Base-by-base conservation (phyloP, 2,888 invertebrate species). In the Prostheceraeus crozeri region DNA sequence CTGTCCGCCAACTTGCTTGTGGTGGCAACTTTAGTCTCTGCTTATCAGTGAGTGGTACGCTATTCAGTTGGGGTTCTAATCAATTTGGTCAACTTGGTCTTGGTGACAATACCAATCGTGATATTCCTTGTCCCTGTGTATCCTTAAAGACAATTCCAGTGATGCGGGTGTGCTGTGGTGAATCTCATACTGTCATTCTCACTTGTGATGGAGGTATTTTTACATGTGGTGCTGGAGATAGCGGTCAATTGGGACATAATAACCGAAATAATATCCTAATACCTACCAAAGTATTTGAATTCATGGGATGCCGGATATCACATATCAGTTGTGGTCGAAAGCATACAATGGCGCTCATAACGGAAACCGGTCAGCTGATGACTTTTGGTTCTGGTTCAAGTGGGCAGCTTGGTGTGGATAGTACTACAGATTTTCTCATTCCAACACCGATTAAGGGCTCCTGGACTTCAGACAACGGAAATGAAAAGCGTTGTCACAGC, bases 191-290 rank as follows among this genome's bases (percentile, higher is more conserved):
- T 0, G 86, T 85, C 3, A 90, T 89, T 71, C 79, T 96, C n/a
- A 94, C 94, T 1, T 67, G 81, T 74, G 90, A 91, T 70, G 96
- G 93, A 8, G 90, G 91, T 1, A 87, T 94, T 2, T 89, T 93
- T 68, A 88, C 90, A 0, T 93, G 89, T 76, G 93, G 93, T 1
- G 84, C 85, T 40, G 89, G 90, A 27, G n/a, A 25, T n/a, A 87
- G 85, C 73, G 93, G 94, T 0, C 93, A 94, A 75, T 81, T 93
- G 25, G 93, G 93, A 0, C 91, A 93, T 72, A 87, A 87, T 1
- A 81, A 81, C 25, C 82, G 80, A 36, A 80, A 80, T 57, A 86
- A 88, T 75, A 90, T 93, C 80, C 82, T 86, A 64, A 79, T 89
- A 65, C 94, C 94, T 0, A 82, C 85, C 70, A 88, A 88, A 81